Conservation (phyloP, 2,113 vertebrate species). For the Uropsilus gracilis region DNA sequence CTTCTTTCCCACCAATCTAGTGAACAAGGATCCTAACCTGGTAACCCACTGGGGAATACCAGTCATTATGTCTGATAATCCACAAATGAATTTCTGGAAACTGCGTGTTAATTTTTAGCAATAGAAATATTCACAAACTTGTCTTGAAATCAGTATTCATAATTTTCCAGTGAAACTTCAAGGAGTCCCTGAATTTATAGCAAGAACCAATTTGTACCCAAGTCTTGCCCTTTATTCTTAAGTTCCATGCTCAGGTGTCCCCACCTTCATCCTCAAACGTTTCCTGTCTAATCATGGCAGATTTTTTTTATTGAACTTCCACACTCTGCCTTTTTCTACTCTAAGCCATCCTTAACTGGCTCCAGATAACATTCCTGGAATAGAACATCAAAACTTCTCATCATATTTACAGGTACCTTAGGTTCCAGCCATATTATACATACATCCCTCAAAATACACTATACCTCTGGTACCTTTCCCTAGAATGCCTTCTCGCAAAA, state of each 20-base stretch:
- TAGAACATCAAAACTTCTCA: neutral
- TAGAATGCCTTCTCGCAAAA: neutral
- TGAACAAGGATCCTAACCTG: neutral
- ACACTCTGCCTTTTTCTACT: neutral
- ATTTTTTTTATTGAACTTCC: neutral
- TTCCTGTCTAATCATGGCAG: neutral
- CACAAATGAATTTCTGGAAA: neutral
- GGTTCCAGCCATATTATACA: neutral
- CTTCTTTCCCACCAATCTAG: neutral
- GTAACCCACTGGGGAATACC: neutral
- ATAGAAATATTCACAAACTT: neutral
- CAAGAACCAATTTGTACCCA: neutral
- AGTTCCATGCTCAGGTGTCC: neutral
- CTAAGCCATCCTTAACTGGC: neutral
- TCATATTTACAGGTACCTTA: neutral
- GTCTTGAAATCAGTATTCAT: neutral
- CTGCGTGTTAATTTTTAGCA: neutral
- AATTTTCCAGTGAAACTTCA: neutral
- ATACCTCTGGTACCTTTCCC: neutral
- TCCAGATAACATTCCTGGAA: slow-evolving; percentile 10
- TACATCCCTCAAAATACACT: neutral
- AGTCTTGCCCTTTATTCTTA: neutral
- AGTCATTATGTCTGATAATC: neutral
- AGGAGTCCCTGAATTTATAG: neutral
- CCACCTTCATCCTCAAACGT: neutral